Conservation (phyloP, 2,888 invertebrate species). For the Nasonia oneida region DNA sequence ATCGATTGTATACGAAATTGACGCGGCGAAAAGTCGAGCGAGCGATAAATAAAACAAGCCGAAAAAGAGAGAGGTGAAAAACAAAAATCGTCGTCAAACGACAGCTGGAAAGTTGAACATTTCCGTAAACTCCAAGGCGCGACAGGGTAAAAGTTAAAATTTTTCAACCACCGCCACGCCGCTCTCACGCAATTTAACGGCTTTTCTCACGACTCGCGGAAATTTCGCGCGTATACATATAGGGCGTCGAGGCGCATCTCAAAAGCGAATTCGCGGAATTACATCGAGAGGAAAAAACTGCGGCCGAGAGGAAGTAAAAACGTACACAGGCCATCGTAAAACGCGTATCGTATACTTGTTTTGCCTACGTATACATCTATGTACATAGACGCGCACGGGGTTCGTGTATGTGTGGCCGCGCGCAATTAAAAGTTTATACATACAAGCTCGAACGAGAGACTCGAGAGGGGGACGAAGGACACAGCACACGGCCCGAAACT, state of each 20-base stretch:
- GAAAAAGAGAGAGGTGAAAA: background rate
- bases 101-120: background rate
- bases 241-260: slow-evolving; percentile 8
- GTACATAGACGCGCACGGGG: background rate
- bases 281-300: background rate
- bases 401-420: slow-evolving; percentile 16
- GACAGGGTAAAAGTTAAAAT: slow-evolving; percentile 4
- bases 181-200: background rate
- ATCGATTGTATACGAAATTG: background rate
- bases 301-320: background rate
- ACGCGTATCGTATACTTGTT: background rate
- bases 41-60: background rate
- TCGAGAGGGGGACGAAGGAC: background rate
- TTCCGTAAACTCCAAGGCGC: background rate
- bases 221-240: background rate
- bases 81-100: background rate
- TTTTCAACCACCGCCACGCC: background rate
- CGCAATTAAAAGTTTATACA: slow-evolving; percentile 56
- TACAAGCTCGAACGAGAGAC: slow-evolving; percentile 32
- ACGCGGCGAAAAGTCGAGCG: background rate
- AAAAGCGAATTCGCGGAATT: background rate
- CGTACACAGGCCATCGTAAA: background rate
- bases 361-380: background rate
- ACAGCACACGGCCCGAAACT: slow-evolving; percentile 26
- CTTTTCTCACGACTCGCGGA: background rate